phyloP scores from a whole-genome alignment of 2,888 invertebrate genomes.

The Limnephilus lunatus region DNA sequence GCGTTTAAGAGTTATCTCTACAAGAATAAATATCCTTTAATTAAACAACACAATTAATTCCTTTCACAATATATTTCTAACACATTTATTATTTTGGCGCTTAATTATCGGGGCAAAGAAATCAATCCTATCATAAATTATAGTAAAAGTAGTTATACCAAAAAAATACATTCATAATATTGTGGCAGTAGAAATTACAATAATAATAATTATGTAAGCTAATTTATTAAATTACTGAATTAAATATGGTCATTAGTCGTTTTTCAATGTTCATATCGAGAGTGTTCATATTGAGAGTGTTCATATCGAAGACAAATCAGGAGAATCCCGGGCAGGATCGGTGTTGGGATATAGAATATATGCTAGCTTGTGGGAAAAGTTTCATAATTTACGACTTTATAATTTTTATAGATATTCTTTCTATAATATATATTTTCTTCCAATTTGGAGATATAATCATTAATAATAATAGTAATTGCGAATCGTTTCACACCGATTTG shows the following conservation, averaged over 20 bases:
- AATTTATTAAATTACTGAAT: conserved; percentile 51
- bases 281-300: conserved; percentile 56
- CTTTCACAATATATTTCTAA: conserved; percentile 47
- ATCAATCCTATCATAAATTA: conserved; percentile 56
- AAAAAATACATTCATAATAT: conserved; percentile 47
- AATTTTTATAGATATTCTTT: conserved; percentile 58
- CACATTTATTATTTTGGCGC: conserved; percentile 47
- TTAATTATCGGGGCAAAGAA: conserved; percentile 60
- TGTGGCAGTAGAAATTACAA: conserved; percentile 63
- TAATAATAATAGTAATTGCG: conserved; percentile 60
- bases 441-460: conserved; percentile 55
- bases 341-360: conserved; percentile 34
- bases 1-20: conserved; percentile 55
- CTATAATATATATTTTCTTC: conserved; percentile 59
- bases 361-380: conserved; percentile 53
- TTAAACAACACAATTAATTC: conserved; percentile 37
- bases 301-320: conserved; percentile 43
- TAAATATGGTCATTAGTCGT: conserved; percentile 57
- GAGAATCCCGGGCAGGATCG: background rate
- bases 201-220: conserved; percentile 47
- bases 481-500: conserved; percentile 51
- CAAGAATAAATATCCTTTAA: conserved; percentile 52
- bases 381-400: conserved; percentile 55
- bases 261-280: conserved; percentile 47
- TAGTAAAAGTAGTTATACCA: conserved; percentile 54